A percentile compares a stretch with the other conserved stretches of the same genome.
Conservation (phyloP, 2,113 vertebrate species). For the Indri indri region DNA sequence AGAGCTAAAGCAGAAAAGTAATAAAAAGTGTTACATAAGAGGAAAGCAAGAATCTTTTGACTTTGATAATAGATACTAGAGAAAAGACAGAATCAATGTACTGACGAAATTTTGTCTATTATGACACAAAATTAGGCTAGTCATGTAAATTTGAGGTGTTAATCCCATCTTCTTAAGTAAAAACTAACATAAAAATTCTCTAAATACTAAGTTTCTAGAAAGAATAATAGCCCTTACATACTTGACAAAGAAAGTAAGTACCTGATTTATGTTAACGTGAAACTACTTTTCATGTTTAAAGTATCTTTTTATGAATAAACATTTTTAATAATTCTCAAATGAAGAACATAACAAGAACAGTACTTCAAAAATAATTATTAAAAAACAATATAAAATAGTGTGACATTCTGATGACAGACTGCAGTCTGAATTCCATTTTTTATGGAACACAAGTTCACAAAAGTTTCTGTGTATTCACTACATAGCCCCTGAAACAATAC, state of each 20-base stretch:
- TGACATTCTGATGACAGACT: not conserved
- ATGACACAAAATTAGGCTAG: not conserved
- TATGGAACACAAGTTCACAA: slow-evolving; percentile 3
- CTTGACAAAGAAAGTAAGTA: not conserved
- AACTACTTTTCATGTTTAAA: slow-evolving; percentile 37
- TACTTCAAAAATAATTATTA: not conserved
- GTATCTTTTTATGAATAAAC: not conserved
- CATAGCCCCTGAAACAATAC: not conserved
- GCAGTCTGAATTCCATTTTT: not conserved
- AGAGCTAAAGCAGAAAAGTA: not conserved
- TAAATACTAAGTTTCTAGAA: slow-evolving; percentile 1
- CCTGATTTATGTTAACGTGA: not conserved
- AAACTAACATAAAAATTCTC: not conserved
- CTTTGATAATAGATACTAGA: not conserved
- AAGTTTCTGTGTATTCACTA: not conserved
- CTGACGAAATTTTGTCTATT: not conserved
- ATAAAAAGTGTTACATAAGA: not conserved
- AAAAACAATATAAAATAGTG: not conserved
- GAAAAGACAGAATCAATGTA: not conserved
- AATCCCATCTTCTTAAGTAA: not conserved
- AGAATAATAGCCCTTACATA: not conserved
- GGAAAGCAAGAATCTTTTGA: not conserved
- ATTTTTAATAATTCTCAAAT: slow-evolving; percentile 22
- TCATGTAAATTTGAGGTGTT: not conserved
- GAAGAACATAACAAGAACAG: not conserved